These are phyloP conservation scores for Apamea anceps DNA, from an alignment of 2,888 invertebrate genomes.

Conservation along the genomic window DNA sequence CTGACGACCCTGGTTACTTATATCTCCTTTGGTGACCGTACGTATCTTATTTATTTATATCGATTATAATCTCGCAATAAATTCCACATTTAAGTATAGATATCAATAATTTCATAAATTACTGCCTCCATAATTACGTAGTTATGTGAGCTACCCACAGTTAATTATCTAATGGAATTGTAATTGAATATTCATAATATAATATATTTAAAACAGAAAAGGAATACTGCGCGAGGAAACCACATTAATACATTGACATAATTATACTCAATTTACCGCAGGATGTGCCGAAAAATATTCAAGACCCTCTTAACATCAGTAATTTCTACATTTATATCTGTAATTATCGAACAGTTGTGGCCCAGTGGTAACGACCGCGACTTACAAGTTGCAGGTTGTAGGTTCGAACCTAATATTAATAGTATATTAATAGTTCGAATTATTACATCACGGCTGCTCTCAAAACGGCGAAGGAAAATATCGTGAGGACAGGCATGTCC, in stretches of 20 bases:
- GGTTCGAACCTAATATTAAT: too few species aligned
- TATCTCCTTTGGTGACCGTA: too few species aligned
- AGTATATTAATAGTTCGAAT: too few species aligned
- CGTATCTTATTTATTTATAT: conserved; percentile 10
- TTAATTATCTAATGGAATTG: conserved; percentile 44
- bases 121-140: conserved; percentile 7
- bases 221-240: not conserved
- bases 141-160: conserved; percentile 1
- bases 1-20: too few species aligned
- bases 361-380: too few species aligned
- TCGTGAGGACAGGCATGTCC: too few species aligned
- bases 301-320: not conserved
- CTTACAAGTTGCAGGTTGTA: too few species aligned
- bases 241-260: not conserved
- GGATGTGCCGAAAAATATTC: not conserved
- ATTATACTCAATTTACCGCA: not conserved
- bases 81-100: not conserved
- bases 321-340: not conserved
- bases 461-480: too few species aligned
- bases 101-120: conserved; percentile 20
- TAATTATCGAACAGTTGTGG: not conserved
- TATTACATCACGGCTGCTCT: too few species aligned
- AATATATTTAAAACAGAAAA: not conserved
- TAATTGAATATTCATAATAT: conserved; percentile 47
- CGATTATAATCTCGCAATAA: conserved; percentile 19